Evolutionary conservation across 2,113 vertebrate genomes (phyloP).

Genomic region (Podarcis raffonei): DNA sequence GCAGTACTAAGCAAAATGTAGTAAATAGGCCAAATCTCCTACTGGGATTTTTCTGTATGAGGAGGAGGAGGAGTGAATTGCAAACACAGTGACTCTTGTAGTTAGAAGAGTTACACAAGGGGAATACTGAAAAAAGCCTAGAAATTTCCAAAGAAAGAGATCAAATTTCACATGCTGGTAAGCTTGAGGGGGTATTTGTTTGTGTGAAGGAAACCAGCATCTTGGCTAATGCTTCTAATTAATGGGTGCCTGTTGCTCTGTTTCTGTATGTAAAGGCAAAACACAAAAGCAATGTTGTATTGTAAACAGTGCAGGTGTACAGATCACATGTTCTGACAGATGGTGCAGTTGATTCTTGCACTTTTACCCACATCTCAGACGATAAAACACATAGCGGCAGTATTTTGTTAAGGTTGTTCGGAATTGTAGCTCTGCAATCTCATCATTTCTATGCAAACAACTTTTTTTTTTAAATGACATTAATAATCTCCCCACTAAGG

Average conservation of each 20-base stretch:
- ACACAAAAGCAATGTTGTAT: not conserved
- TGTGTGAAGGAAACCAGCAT: not conserved
- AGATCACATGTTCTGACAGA: not conserved
- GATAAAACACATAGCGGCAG: too few relatives aligned
- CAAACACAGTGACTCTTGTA: slow-evolving; percentile 10
- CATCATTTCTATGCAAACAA: not conserved
- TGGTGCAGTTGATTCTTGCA: not conserved
- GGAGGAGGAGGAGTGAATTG: slow-evolving; percentile 3
- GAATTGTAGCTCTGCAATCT: not conserved
- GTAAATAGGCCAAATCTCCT: slow-evolving; percentile 48
- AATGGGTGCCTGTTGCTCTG: not conserved
- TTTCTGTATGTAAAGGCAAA: not conserved
- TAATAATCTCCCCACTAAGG: not conserved
- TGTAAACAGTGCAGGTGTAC: not conserved
- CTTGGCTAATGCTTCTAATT: not conserved
- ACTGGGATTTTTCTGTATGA: slow-evolving; percentile 20
- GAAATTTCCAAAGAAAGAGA: slow-evolving; percentile 2
- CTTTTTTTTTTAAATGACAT: not conserved
- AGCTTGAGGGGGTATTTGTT: not conserved
- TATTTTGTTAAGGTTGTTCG: too few relatives aligned
- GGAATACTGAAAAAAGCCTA: not conserved
- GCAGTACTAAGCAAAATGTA: slow-evolving; percentile 51
- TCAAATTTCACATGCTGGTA: not conserved
- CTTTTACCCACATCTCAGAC: not conserved
- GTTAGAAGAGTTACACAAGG: slow-evolving; percentile 18